These are phyloP conservation scores for Drosophila engyochracea DNA, from an alignment of 2,888 invertebrate species.

Conservation along the genomic window DNA sequence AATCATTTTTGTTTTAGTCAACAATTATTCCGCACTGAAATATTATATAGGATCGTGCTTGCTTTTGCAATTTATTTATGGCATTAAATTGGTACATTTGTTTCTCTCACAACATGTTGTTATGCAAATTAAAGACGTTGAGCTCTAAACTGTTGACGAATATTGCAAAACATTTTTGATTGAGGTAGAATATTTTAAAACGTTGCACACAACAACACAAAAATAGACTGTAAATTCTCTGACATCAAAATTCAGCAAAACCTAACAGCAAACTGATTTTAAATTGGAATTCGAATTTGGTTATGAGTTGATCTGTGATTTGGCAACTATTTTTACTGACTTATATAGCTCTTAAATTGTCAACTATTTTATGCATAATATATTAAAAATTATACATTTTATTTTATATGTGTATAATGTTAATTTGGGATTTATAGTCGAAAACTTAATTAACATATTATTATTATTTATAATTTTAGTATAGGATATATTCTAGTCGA, in stretches of 20 bases:
- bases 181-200: neutral
- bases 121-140: constrained; percentile 11
- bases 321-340: neutral
- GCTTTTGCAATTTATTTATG: neutral
- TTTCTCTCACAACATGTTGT: neutral
- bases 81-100: neutral
- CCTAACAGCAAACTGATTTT: neutral
- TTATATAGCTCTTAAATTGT: neutral
- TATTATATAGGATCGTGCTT: neutral
- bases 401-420: neutral
- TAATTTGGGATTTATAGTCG: neutral
- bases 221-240: neutral
- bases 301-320: neutral
- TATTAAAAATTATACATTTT: neutral
- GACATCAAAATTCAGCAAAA: neutral
- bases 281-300: neutral
- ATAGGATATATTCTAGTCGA: neutral
- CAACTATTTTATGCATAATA: neutral
- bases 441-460: neutral
- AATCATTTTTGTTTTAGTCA: neutral
- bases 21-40: neutral
- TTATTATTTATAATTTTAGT: neutral
- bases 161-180: constrained; percentile 1
- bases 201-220: neutral
- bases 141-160: constrained; percentile 11